Percentiles rank a stretch among this genome's conserved stretches.
These are phyloP conservation scores for Halisarca cf. caerulea DNA, from an alignment of 37 sponge, comb jelly and placozoan genomes.

Conservation along the genomic window DNA sequence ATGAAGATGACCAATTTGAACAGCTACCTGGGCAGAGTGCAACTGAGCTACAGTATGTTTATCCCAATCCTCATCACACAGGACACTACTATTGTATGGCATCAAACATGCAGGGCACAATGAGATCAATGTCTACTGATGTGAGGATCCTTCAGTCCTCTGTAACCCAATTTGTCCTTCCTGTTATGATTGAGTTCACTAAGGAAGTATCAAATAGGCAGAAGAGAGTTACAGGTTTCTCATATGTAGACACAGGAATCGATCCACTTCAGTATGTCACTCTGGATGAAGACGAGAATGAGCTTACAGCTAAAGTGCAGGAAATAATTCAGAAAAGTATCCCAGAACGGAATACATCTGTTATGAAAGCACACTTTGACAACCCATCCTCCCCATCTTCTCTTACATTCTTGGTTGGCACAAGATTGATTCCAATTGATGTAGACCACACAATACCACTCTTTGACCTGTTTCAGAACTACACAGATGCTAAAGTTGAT, in stretches of 20 bases:
- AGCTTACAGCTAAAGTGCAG: background rate
- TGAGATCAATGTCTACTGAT: background rate
- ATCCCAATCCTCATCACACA: background rate
- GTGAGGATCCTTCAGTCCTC: constrained; percentile 11
- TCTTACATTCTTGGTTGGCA: constrained; percentile 1
- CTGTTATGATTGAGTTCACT: background rate
- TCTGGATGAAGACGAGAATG: background rate
- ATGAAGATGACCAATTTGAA: background rate
- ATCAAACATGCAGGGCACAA: background rate
- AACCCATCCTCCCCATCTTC: background rate
- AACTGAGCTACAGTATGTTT: background rate
- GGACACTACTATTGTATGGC: constrained; percentile 18
- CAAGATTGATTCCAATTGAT: background rate
- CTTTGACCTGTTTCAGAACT: constrained; percentile 7
- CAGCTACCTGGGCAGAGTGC: background rate
- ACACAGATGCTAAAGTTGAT: background rate
- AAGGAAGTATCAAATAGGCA: background rate
- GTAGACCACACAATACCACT: background rate
- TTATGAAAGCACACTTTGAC: background rate
- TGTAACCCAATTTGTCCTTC: background rate
- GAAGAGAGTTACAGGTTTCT: background rate
- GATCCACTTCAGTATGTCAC: background rate
- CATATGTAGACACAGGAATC: background rate
- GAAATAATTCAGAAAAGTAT: background rate
- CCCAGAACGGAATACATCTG: background rate